Evolutionary conservation across 2,888 invertebrate species (phyloP).

Genomic region (Cephonodes hylas): DNA sequence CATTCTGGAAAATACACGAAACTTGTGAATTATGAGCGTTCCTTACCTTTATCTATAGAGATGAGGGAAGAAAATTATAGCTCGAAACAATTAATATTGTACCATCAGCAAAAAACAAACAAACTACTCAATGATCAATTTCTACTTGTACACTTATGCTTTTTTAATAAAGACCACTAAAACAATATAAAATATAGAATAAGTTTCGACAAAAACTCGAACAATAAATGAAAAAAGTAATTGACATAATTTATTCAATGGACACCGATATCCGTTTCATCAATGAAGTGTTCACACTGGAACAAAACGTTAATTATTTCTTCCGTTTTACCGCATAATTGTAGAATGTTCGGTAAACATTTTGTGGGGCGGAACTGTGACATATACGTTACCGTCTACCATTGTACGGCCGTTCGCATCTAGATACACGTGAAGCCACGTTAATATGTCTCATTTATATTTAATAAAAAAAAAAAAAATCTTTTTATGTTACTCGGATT

Average conservation of each 20-base stretch:
- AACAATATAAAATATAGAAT: too few relatives aligned
- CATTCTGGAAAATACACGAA: too few relatives aligned
- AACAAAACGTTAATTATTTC: background rate
- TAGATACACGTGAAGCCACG: slow-evolving; percentile 24
- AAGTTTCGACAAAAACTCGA: background rate
- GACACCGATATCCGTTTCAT: background rate
- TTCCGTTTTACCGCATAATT: background rate
- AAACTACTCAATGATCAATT: too few relatives aligned
- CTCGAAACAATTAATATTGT: too few relatives aligned
- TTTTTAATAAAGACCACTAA: too few relatives aligned
- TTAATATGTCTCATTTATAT: background rate
- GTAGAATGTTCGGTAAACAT: slow-evolving; percentile 23
- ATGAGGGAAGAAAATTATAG: too few relatives aligned
- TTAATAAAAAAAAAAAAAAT: too few relatives aligned
- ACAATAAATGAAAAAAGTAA: background rate
- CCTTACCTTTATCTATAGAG: too few relatives aligned
- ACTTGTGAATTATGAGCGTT: too few relatives aligned
- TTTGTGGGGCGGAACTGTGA: slow-evolving; percentile 33
- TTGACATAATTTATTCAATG: background rate
- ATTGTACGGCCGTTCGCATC: slow-evolving; percentile 33
- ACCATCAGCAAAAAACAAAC: too few relatives aligned
- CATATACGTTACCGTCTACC: slow-evolving; percentile 27
- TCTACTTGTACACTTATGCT: too few relatives aligned
- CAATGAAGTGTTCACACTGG: background rate
- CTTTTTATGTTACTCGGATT: too few relatives aligned